These are phyloP conservation scores for Halcyon leucocephala DNA, from an alignment of 2,797 vertebrate species.

Conservation along the genomic window DNA sequence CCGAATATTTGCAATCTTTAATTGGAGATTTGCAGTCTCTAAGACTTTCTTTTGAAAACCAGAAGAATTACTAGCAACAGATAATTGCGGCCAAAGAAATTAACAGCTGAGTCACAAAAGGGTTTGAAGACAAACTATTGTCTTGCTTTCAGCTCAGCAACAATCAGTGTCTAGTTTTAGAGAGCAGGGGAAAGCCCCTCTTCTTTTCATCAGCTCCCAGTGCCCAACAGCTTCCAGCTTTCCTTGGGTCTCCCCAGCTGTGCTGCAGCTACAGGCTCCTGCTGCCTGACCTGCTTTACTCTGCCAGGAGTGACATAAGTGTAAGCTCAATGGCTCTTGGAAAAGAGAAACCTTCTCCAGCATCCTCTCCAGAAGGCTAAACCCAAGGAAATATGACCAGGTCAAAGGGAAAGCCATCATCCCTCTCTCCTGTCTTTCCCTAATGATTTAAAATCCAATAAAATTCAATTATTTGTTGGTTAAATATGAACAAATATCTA, in stretches of 20 bases:
- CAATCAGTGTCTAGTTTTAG: not conserved
- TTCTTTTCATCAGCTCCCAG: not conserved
- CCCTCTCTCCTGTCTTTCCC: not conserved
- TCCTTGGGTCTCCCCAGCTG: accelerated
- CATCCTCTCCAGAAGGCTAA: not conserved
- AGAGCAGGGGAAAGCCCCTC: not conserved
- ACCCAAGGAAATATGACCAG: not conserved
- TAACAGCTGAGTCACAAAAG: not conserved
- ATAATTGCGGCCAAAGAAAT: not conserved
- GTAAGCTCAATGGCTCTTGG: not conserved
- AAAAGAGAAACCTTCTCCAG: not conserved
- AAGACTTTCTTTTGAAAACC: not conserved
- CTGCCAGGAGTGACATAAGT: accelerated
- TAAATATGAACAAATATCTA: not conserved
- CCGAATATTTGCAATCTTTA: not conserved
- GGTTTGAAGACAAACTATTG: not conserved
- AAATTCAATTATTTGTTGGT: not conserved
- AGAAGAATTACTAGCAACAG: not conserved
- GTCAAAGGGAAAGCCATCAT: not conserved
- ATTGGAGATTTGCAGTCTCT: not conserved
- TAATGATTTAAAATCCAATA: not conserved
- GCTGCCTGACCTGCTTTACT: not conserved
- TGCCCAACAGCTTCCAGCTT: not conserved
- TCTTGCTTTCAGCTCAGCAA: not conserved
- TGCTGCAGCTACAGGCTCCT: too few species aligned